A percentile compares a stretch with the other conserved stretches of the same genome.
Conservation (phyloP, 1,140 invertebrate genomes). For the Drosophila albomicans region DNA sequence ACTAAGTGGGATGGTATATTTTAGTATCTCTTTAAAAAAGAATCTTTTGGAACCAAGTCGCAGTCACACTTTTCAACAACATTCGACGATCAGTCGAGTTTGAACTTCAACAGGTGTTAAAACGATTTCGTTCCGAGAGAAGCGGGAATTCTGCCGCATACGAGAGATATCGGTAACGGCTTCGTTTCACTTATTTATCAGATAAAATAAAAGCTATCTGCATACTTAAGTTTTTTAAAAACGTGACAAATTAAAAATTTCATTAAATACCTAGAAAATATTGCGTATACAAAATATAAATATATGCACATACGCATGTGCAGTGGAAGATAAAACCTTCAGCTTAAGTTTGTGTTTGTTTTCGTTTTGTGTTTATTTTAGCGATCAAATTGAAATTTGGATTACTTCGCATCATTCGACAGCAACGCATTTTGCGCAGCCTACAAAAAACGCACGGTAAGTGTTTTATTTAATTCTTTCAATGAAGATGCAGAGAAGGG, state of each 20-base stretch:
- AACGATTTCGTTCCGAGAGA: slow-evolving; percentile 43
- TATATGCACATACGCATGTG: slow-evolving; percentile 16
- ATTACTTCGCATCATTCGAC: slow-evolving; percentile 57
- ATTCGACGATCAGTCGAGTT: slow-evolving; percentile 62
- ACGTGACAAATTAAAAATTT: slow-evolving; percentile 34
- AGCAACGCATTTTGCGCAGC: slow-evolving; percentile 50
- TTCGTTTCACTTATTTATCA: slow-evolving; percentile 20
- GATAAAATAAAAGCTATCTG: slow-evolving; percentile 2
- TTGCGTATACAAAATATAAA: slow-evolving; percentile 16
- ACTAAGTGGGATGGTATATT: not conserved
- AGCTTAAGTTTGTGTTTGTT: slow-evolving; percentile 47
- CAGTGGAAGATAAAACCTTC: slow-evolving; percentile 41
- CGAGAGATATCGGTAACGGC: slow-evolving; percentile 66
- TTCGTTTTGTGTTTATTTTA: slow-evolving; percentile 67
- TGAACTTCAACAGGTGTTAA: slow-evolving; percentile 76
- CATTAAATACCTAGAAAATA: slow-evolving; percentile 14
- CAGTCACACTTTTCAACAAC: slow-evolving; percentile 18
- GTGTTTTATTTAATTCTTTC: slow-evolving; percentile 18
- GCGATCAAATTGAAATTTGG: slow-evolving; percentile 60
- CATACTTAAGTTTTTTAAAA: slow-evolving; percentile 12
- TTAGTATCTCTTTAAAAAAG: not conserved
- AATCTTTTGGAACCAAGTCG: not conserved
- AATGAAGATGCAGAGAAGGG: slow-evolving; percentile 26
- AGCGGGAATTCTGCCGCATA: slow-evolving; percentile 49
- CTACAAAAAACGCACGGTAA: slow-evolving; percentile 54